Conservation (phyloP, 2,797 vertebrate species). For the Amblyopsis hoosieri region DNA sequence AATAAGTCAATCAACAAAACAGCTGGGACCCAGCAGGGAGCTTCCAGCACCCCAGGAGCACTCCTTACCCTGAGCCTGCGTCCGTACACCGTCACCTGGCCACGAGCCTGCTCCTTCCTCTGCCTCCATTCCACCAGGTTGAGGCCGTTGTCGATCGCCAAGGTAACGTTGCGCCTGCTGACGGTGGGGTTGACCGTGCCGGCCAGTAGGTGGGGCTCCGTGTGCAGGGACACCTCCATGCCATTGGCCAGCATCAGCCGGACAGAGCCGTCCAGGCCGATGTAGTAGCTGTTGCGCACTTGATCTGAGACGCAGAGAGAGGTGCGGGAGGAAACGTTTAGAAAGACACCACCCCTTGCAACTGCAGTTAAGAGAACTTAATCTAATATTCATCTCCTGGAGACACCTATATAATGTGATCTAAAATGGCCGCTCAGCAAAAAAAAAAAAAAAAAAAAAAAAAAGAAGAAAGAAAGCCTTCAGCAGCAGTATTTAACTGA, state of each 20-base stretch:
- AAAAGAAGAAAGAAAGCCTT: conserved; percentile 34
- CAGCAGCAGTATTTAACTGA: conserved; percentile 70
- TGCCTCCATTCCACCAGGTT: conserved; percentile 98
- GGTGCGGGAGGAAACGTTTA: conserved; percentile 16
- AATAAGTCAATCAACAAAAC: no score
- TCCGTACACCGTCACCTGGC: conserved; percentile 96
- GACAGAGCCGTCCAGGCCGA: conserved; percentile 92
- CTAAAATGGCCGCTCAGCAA: conserved; percentile 65
- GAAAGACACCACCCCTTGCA: conserved; percentile 29
- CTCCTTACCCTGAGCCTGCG: conserved; percentile 91
- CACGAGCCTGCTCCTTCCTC: conserved; percentile 93
- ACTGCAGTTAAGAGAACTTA: conserved; percentile 41
- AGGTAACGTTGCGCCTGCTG: conserved; percentile 94
- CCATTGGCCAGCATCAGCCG: conserved; percentile 93
- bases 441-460: conserved; percentile 38
- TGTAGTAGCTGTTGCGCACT: conserved; percentile 98
- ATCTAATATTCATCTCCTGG: conserved; percentile 57
- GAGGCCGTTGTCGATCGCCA: conserved; percentile 96
- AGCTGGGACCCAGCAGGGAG: conserved; percentile 5
- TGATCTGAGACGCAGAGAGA: conserved; percentile 81
- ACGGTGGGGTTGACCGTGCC: conserved; percentile 96
- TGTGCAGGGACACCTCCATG: conserved; percentile 98
- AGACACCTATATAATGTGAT: conserved; percentile 51
- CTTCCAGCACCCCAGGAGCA: no score
- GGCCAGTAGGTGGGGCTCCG: conserved; percentile 93